Evolutionary conservation across 1,140 invertebrate genomes (phyloP), one percentile per base, ranked within the genome.

Genomic region (Megathymus violae): DNA sequence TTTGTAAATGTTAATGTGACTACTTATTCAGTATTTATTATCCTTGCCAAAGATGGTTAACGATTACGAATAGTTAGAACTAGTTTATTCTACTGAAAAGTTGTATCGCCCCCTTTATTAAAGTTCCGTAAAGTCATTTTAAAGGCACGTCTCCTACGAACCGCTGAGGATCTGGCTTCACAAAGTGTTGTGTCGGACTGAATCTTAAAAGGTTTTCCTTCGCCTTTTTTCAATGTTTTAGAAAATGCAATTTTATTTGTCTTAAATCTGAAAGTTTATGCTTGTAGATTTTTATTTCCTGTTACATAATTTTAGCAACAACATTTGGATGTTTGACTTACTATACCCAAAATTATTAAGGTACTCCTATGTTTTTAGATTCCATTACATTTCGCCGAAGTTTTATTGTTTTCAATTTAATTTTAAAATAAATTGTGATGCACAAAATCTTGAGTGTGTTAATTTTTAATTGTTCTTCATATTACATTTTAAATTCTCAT

Each of bases 181-280:
- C 43, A 25, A 54, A 54, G 13, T 54, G 36, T 17, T 41, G 50
- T 54, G 41, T 41, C 36, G 19, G 36, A 5, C 50, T 17, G 36
- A 41, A 54, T 40, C 13, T 25, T 41, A 41, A 54, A 41, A 54
- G 17, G 19, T 25, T 25, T 22, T 13, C 16, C 10, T 13, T 10
- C 36, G 15, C 14, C 1, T 41, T 52, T 52, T 52, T 41, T 17
- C 17, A 17, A 15, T 17, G 38, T 25, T 27, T 1, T 3, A 41
- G 31, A 19, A 31, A 54, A 43, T 43, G 41, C 14, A n/a, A 43
- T 54, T 27, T 43, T 31, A 27, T 43, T 15, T 27, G 4, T 0
- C 17, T 40, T 52, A 40, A 25, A 22, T 11, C n/a, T 40, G 38
- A 11, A 41, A 22, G 17, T 3, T 40, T 40, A 9, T 13, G 6